Conservation (phyloP, 2,113 vertebrate species). For the Antechinus flavipes region DNA sequence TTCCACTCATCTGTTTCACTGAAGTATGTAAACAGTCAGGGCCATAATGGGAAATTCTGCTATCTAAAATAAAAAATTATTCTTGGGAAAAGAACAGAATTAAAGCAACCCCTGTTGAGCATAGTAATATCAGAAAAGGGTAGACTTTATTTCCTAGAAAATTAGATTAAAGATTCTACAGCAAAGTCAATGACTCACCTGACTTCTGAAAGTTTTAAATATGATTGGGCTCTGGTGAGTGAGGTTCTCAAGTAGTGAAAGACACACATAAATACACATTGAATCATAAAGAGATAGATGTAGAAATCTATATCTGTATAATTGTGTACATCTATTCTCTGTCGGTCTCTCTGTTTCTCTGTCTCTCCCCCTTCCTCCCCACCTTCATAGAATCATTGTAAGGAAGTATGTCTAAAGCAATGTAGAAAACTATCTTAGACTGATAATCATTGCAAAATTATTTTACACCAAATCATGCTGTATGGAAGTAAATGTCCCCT, state of each 20-base stretch:
- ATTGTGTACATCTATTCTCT: not conserved
- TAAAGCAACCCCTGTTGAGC: not conserved
- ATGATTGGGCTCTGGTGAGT: not conserved
- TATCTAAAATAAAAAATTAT: not conserved
- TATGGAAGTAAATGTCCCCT: not conserved
- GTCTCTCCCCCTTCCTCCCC: not conserved
- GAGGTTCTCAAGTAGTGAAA: not conserved
- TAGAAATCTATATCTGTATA: no score
- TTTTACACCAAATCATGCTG: not conserved
- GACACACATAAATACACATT: not conserved
- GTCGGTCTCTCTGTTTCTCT: not conserved
- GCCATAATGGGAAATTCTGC: not conserved
- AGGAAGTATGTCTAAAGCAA: not conserved
- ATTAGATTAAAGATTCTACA: not conserved
- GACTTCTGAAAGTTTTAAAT: not conserved
- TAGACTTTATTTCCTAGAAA: not conserved
- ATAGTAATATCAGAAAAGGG: not conserved
- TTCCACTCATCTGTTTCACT: not conserved
- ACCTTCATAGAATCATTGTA: not conserved
- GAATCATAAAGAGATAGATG: not conserved
- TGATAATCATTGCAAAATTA: not conserved
- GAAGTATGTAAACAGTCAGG: not conserved
- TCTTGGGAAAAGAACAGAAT: not conserved
- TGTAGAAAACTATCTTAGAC: not conserved
- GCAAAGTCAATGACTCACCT: not conserved